Base-by-base conservation (phyloP, 1,140 invertebrate genomes). In the Lysiphlebus fabarum region DNA sequence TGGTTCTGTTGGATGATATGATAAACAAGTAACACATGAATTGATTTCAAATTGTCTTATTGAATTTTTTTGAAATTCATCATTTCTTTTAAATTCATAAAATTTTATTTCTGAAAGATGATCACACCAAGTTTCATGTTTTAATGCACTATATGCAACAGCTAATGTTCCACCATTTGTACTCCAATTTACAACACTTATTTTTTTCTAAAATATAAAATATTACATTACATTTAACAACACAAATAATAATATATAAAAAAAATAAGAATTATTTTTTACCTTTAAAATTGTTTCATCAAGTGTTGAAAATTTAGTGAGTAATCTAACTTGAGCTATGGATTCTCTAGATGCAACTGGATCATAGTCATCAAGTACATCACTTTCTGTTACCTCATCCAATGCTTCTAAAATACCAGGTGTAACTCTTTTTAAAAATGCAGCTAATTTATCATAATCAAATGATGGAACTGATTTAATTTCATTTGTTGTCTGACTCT, bases 121-220 rank as follows among this genome's bases (percentile, higher is more conserved):
- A 53, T 77, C 69, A 37, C 79, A 81, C 77, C 77, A 81, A 6
- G 68, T 69, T 54, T 75, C 71, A 50, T 81, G 78, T 44, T 70
- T 65, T 26, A 56, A 65, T 12, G 65, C 53, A 33, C 73, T 71
- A 45, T 76, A 67, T 5, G 67, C 69, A 47, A 79, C 62, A 8
- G 70, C 75, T 38, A 81, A 61, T 4, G 70, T 74, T 62, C 77
- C 76, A 36, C 79, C 78, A 53, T 69, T 73, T n/a, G 66, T 71
- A 50, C 77, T 81, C 79, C 79, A 81, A 37, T 70, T 71, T 42
- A 75, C 47, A 33, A 67, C 68, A 48, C 71, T 79, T 54, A 81
- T 62, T 71, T 79, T 80, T 9, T 60, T 70, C 77, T 79, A 45
- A 70, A 68, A 64, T 53, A 54, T 34, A 7, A 8, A 1, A 11